These are phyloP conservation scores for Leuciscus waleckii DNA, from an alignment of 2,797 vertebrate species.

Conservation along the genomic window DNA sequence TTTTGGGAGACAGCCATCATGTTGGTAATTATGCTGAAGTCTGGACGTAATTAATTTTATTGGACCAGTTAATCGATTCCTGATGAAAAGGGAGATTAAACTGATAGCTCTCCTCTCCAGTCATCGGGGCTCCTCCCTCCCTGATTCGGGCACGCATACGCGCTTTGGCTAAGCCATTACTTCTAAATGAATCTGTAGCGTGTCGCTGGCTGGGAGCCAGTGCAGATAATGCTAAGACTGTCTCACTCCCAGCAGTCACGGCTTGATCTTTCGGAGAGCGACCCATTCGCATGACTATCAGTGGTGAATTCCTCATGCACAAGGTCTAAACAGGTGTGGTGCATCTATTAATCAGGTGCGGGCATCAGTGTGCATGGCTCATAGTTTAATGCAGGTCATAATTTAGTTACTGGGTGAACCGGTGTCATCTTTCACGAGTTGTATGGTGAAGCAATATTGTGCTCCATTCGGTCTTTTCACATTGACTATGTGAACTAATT, in stretches of 20 bases:
- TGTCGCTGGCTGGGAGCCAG: slow-evolving; percentile 69
- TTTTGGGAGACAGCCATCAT: slow-evolving; percentile 84
- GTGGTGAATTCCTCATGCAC: slow-evolving; percentile 13
- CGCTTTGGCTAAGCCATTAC: slow-evolving; percentile 73
- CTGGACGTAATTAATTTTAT: slow-evolving; percentile 88
- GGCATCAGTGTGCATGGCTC: slow-evolving; percentile 31
- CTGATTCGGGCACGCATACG: slow-evolving; percentile 72
- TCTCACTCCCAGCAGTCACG: slow-evolving; percentile 34
- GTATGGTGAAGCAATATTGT: slow-evolving; percentile 17
- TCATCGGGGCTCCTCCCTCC: slow-evolving; percentile 73
- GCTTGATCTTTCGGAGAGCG: slow-evolving; percentile 48
- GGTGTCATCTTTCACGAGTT: slow-evolving; percentile 22
- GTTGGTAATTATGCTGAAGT: slow-evolving; percentile 84
- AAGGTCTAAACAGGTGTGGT: slow-evolving; percentile 37
- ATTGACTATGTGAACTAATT: slow-evolving; percentile 53
- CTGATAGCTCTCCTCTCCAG: slow-evolving; percentile 79
- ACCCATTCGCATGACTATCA: slow-evolving; percentile 32
- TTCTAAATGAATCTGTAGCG: slow-evolving; percentile 72
- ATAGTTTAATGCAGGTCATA: slow-evolving; percentile 28
- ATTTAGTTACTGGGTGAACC: slow-evolving; percentile 16
- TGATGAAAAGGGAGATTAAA: slow-evolving; percentile 82
- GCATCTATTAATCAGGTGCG: slow-evolving; percentile 31
- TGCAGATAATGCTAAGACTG: slow-evolving; percentile 68
- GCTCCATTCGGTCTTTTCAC: slow-evolving; percentile 32
- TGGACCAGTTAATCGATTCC: slow-evolving; percentile 88